A percentile compares a stretch with the other conserved stretches of the same genome.
Conservation (phyloP, 2,888 invertebrate genomes). For the Rhingia campestris region DNA sequence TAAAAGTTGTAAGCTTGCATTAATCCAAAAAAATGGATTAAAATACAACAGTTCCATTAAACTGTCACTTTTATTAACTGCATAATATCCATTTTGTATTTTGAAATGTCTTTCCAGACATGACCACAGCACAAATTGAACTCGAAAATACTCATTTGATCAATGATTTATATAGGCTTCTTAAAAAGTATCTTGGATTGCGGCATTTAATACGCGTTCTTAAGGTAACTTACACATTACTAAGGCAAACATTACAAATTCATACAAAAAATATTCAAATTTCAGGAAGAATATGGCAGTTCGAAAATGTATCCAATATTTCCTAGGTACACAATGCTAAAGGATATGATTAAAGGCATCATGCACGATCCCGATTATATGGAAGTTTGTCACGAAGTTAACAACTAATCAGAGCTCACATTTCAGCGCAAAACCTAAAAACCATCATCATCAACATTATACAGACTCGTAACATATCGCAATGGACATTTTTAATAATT, state of each 20-base stretch:
- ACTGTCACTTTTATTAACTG: no score
- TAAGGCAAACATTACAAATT: neutral
- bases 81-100: no score
- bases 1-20: no score
- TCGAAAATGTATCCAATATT: slow-evolving; percentile 97
- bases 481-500: slow-evolving; percentile 19
- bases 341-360: slow-evolving; percentile 98
- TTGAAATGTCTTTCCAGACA: slow-evolving; percentile 86
- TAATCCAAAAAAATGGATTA: no score
- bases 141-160: slow-evolving; percentile 97
- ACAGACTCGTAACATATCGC: slow-evolving; percentile 56
- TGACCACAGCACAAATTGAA: slow-evolving; percentile 96
- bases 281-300: slow-evolving; percentile 93
- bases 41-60: no score
- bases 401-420: slow-evolving; percentile 81
- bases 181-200: slow-evolving; percentile 95
- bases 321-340: slow-evolving; percentile 96
- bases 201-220: slow-evolving; percentile 93
- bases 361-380: slow-evolving; percentile 98
- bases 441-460: slow-evolving; percentile 22
- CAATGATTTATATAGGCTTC: slow-evolving; percentile 94
- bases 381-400: slow-evolving; percentile 97
- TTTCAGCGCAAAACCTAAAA: slow-evolving; percentile 20
- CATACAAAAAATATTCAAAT: slow-evolving; percentile 15
- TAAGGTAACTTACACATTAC: slow-evolving; percentile 86